phyloP scores from a whole-genome alignment of 2,888 invertebrate genomes.

The Caenorhabditis angaria region DNA sequence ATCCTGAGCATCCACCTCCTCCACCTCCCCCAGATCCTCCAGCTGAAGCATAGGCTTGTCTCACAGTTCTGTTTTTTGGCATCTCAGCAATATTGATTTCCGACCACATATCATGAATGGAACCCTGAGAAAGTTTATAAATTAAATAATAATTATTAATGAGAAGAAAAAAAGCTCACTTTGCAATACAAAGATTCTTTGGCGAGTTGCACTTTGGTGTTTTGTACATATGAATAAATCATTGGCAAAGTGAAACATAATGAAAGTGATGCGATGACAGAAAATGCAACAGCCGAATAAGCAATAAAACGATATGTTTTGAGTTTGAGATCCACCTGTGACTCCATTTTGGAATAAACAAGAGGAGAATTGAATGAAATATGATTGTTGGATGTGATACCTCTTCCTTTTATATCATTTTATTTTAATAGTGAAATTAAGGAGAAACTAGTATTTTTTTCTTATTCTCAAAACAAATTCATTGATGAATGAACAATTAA shows the following conservation, averaged over 20 bases:
- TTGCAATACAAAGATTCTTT: constrained; percentile 31
- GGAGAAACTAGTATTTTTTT: background rate
- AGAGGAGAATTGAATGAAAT: background rate
- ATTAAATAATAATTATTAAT: background rate
- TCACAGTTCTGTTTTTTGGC: constrained; percentile 16
- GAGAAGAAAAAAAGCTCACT: constrained; percentile 10
- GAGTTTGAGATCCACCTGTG: constrained; percentile 15
- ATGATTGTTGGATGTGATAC: background rate
- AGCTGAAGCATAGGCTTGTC: constrained; percentile 20
- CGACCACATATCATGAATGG: constrained; percentile 22
- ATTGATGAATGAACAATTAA: constrained; percentile 6
- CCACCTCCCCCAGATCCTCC: constrained; percentile 10
- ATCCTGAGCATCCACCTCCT: constrained; percentile 21
- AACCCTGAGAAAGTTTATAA: constrained; percentile 9
- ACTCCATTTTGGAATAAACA: constrained; percentile 18
- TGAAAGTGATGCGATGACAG: constrained; percentile 15
- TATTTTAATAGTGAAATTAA: constrained; percentile 2
- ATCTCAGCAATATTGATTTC: constrained; percentile 17
- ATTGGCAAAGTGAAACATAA: constrained; percentile 26
- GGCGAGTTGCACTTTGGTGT: constrained; percentile 3
- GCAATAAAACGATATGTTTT: constrained; percentile 20
- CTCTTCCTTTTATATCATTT: constrained; percentile 13
- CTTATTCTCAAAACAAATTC: background rate
- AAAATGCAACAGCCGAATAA: constrained; percentile 25
- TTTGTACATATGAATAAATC: constrained; percentile 19